A percentile compares a stretch with the other conserved stretches of the same genome.
Evolutionary conservation across 2,797 vertebrate genomes (phyloP).

Genomic region (Meda fulgida): DNA sequence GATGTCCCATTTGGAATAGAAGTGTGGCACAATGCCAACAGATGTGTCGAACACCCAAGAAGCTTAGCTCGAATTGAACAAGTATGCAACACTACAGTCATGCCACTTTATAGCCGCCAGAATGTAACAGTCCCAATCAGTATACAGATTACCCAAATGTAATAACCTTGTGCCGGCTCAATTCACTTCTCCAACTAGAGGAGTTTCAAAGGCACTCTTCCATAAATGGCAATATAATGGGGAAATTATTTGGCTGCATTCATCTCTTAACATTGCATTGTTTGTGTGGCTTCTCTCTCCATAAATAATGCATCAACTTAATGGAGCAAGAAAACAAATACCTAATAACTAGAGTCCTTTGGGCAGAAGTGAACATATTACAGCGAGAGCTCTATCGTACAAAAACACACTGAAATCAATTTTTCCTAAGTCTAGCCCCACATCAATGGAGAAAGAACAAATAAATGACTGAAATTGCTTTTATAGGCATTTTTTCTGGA

Average conservation of each 20-base stretch:
- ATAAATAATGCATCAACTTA: constrained; percentile 82
- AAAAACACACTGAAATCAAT: constrained; percentile 69
- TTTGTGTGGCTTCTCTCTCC: constrained; percentile 73
- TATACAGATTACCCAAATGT: constrained; percentile 73
- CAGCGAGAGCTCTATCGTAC: constrained; percentile 63
- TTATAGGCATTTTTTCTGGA: constrained; percentile 61
- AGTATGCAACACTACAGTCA: constrained; percentile 20
- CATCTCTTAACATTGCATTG: constrained; percentile 77
- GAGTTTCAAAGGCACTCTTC: constrained; percentile 72
- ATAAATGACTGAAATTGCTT: constrained; percentile 53
- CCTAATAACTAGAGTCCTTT: constrained; percentile 72
- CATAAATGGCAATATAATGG: constrained; percentile 78
- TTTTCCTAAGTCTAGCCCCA: constrained; percentile 63
- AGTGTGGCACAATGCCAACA: constrained; percentile 24
- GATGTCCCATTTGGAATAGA: constrained; percentile 31
- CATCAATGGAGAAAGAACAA: constrained; percentile 57
- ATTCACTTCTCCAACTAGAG: constrained; percentile 66
- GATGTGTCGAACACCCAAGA: constrained; percentile 28
- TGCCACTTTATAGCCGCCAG: constrained; percentile 42
- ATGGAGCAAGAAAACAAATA: constrained; percentile 80
- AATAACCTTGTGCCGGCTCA: constrained; percentile 65
- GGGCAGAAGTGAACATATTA: constrained; percentile 75
- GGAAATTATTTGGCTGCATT: constrained; percentile 77
- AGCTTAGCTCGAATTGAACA: constrained; percentile 38
- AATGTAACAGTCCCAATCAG: constrained; percentile 58